phyloP scores from a whole-genome alignment of 2,888 invertebrate species.

The Nephrotoma guestfalica region DNA sequence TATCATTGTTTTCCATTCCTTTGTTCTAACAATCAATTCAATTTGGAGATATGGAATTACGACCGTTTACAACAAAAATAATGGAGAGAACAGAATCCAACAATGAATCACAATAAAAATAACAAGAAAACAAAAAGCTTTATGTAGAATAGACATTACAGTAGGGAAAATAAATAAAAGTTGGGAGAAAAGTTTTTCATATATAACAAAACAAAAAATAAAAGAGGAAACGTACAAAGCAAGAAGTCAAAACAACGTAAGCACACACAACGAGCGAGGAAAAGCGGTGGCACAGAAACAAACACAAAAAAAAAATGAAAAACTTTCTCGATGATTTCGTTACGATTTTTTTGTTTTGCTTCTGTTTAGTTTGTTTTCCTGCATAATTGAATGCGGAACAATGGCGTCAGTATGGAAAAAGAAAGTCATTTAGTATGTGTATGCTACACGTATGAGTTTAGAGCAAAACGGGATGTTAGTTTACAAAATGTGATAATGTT shows the following conservation, averaged over 20 bases:
- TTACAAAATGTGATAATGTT: neutral
- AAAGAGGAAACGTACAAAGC: neutral
- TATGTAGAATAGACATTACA: neutral
- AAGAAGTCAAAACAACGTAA: neutral
- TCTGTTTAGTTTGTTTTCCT: neutral
- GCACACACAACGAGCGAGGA: neutral
- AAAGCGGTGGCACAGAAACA: neutral
- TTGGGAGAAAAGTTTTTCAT: neutral
- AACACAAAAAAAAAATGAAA: neutral
- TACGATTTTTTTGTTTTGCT: neutral
- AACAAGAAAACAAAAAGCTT: neutral
- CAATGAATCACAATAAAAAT: neutral
- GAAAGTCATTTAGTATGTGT: neutral
- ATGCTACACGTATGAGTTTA: neutral
- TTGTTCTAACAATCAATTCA: neutral
- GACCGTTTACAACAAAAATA: neutral
- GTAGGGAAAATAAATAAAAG: neutral
- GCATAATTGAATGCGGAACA: neutral
- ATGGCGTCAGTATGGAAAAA: neutral
- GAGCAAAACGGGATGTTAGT: neutral
- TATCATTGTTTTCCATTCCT: neutral
- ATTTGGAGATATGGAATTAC: neutral
- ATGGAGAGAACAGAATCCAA: neutral
- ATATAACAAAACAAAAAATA: neutral
- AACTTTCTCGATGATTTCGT: neutral